Percentiles rank a stretch among this genome's conserved stretches.
Evolutionary conservation across 2,888 invertebrate genomes (phyloP).

Genomic region (Silvanus unidentatus): DNA sequence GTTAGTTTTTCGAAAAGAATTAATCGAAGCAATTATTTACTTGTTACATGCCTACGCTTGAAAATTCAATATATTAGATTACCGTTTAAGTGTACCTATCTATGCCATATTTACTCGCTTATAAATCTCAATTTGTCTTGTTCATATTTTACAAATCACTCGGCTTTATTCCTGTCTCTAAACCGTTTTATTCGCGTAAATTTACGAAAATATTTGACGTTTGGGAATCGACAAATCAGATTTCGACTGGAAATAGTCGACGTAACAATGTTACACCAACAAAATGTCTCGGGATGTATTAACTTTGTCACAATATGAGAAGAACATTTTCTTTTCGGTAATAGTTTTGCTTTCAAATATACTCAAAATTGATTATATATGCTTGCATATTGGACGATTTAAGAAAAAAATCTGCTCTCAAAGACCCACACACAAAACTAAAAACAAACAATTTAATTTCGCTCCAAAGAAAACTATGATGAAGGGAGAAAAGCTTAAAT

Average conservation of each 20-base stretch:
- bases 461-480: too few relatives aligned
- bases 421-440: conserved; percentile 1
- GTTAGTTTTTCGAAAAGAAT: too few relatives aligned
- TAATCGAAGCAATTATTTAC: too few relatives aligned
- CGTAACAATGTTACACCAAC: too few relatives aligned
- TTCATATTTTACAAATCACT: neutral
- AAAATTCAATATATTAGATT: neutral
- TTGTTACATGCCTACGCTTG: too few relatives aligned
- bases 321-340: too few relatives aligned
- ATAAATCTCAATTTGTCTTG: neutral
- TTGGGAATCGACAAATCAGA: conserved; percentile 2
- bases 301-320: too few relatives aligned
- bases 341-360: conserved; percentile 8
- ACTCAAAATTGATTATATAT: neutral
- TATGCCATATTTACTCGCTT: neutral
- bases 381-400: neutral
- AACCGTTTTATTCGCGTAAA: too few relatives aligned
- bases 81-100: neutral
- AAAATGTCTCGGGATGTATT: too few relatives aligned
- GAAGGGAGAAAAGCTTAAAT: too few relatives aligned
- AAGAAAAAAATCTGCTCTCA: conserved; percentile 2
- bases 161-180: neutral
- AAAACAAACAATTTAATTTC: conserved; percentile 5
- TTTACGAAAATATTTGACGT: conserved; percentile 2
- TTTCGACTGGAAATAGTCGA: neutral